Evolutionary conservation across 2,797 vertebrate species (phyloP), one percentile per base, ranked within the genome.

Genomic region (Linurgus olivaceus): DNA sequence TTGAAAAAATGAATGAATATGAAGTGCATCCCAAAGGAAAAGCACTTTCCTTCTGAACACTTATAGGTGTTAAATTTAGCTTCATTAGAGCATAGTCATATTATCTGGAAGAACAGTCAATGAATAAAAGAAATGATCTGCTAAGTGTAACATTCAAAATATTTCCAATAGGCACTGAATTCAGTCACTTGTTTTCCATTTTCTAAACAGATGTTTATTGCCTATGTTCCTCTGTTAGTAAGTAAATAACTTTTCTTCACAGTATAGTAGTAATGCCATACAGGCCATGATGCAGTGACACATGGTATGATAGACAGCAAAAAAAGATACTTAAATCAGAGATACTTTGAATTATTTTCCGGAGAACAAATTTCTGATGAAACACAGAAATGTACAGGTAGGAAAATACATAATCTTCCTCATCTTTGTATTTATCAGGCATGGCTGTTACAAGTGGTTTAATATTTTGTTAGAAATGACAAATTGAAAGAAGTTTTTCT

Each of bases 21-120:
- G 26, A 40, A 40, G 38, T 40, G 38, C 89, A 58, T 55, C 68
- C 23, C 48, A 79, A 67, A 71, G 77, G 93, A 76, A 92, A 94
- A 92, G 13, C 91, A 59, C 93, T 92, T 92, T 92, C 37, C 37
- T 89, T 94, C 58, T 97, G 66, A 95, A 93, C 93, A 94, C 92
- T 97, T 96, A 90, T 24, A 73, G 77, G 40, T 57, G 40, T 90
- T 97, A 92, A 80, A 92, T 93, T 88, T 86, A 72, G 44, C 63
- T 86, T 93, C 67, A 84, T 92, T 92, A 44, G 44, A 70, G 73
- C 71, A 57, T 62, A 54, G 28, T 88, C 40, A 50, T 80, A 61
- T 81, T 96, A 77, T 79, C 52, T 72, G 35, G 44, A 80, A 77
- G 83, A 94, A 26, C 14, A 44, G 31, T 86, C 4, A 4, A 29